These are phyloP conservation scores for Atta texana DNA, from an alignment of 1,140 invertebrate species.

Conservation along the genomic window DNA sequence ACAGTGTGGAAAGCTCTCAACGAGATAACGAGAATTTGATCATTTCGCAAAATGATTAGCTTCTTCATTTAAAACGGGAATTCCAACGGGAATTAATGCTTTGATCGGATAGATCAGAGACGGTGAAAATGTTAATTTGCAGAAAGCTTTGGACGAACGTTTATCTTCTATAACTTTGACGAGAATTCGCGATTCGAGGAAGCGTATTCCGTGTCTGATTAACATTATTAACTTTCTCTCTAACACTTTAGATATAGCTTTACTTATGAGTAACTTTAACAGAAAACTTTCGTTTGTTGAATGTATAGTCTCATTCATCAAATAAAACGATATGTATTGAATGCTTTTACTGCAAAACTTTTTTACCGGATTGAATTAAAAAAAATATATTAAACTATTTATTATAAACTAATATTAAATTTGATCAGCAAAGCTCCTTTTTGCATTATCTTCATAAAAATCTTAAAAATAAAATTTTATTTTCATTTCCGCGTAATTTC, in stretches of 20 bases:
- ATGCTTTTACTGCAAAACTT: not conserved
- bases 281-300: not conserved
- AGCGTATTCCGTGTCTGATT: constrained; percentile 16
- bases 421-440: not conserved
- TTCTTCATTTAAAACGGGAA: constrained; percentile 29
- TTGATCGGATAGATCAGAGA: constrained; percentile 9
- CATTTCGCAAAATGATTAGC: constrained; percentile 11
- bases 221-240: constrained; percentile 74
- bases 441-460: not conserved
- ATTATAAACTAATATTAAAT: constrained; percentile 5
- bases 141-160: constrained; percentile 21
- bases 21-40: constrained; percentile 6
- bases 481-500: not conserved
- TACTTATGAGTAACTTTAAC: not conserved
- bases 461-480: not conserved
- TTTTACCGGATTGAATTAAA: not conserved
- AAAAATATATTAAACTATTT: not conserved
- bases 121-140: constrained; percentile 24
- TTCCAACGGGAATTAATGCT: not conserved
- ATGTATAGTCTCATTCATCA: not conserved
- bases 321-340: not conserved
- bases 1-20: not conserved
- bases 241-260: not conserved
- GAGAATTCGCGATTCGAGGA: not conserved
- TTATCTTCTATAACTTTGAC: constrained; percentile 12